Base-by-base conservation (phyloP, 1,140 invertebrate species). In the Caenorhabditis inopinata region DNA sequence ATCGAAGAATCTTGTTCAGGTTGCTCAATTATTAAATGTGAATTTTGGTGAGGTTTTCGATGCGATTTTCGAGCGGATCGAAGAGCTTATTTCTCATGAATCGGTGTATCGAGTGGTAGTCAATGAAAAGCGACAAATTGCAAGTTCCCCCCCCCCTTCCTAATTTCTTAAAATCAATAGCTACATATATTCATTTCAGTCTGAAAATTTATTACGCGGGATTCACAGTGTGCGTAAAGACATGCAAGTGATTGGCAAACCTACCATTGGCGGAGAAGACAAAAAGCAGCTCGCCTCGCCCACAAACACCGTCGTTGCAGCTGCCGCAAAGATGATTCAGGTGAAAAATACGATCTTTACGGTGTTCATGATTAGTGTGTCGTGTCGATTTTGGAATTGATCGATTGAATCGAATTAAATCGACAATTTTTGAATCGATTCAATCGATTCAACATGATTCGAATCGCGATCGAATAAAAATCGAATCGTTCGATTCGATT, bases 291-390 rank as follows among this genome's bases (percentile, higher is more conserved):
- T 18, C 35, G 27, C 58, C 3, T 68, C 58, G 11, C 58, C 58
- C 3, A 58, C 51, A 32, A n/a, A n/a, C n/a, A n/a, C n/a, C n/a
- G 27, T 58, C 4, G 58, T 29, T 5, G 58, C 58, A 7, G n/a
- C 58, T 38, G 58, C 58, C 7, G 58, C 58, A 21, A 68, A 68
- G n/a, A 42, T 68, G 9, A 68, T 68, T 38, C 58, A 68, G n/a
- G 53, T 58, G 38, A 42, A 42, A 42, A 42, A 42, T 42, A 42
- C 14, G 5, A 42, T 7, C 38, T 42, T 42, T 7, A 7, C 14
- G 38, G n/a, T n/a, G n/a, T n/a, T n/a, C n/a, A n/a, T n/a, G n/a
- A n/a, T n/a, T n/a, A n/a, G n/a, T n/a, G n/a, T n/a, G n/a, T n/a
- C n/a, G n/a, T n/a, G n/a, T n/a, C n/a, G n/a, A n/a, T n/a, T n/a